phyloP scores from a whole-genome alignment of 2,797 vertebrate genomes.

The Paedocypris micromegethes region DNA sequence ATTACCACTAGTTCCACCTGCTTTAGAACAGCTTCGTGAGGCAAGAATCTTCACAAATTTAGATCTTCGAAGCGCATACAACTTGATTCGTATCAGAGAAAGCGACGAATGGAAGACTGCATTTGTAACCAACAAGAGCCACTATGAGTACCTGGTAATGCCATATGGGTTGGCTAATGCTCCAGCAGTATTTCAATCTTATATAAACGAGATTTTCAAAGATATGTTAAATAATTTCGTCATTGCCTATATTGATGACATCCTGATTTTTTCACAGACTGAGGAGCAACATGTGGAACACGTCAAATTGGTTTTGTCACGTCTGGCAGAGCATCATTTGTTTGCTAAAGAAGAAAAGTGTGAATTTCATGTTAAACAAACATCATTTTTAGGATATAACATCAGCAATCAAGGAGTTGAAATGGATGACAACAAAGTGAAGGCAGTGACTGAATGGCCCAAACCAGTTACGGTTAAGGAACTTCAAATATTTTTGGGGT shows the following conservation, averaged over 20 bases:
- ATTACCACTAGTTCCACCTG: background rate
- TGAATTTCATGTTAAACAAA: background rate
- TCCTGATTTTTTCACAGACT: background rate
- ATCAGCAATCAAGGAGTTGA: no score
- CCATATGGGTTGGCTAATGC: background rate
- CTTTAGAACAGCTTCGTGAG: background rate
- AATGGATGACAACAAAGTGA: no score
- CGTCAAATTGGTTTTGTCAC: background rate
- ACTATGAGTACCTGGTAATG: background rate
- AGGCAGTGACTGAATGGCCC: no score
- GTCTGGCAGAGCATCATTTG: background rate
- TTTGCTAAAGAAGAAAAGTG: background rate
- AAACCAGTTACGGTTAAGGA: no score
- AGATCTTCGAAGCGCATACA: background rate
- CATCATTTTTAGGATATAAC: background rate
- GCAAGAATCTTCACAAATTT: background rate
- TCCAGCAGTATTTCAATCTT: background rate
- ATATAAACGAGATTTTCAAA: background rate
- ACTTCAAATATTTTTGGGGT: no score
- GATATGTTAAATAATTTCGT: no score
- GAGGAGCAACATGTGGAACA: background rate
- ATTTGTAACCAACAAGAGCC: background rate
- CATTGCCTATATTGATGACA: background rate
- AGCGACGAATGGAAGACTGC: background rate
- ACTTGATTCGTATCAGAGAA: no score